Base-by-base conservation (phyloP, 2,888 invertebrate species). In the Dynastes hyllus region DNA sequence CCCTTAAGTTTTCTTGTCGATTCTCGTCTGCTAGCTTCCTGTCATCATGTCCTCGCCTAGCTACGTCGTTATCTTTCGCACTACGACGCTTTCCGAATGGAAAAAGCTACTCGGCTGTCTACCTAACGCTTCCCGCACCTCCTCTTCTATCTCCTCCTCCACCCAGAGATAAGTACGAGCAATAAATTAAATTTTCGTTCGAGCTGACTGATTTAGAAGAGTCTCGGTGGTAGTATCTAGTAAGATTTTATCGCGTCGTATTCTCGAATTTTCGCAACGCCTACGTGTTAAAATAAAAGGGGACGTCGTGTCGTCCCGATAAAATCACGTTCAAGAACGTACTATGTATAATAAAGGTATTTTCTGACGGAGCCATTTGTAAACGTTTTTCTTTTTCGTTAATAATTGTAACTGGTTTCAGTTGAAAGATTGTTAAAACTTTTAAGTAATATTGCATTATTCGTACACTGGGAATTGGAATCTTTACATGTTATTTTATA, bases 11-110 rank as follows among this genome's bases (percentile, higher is more conserved):
- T 87, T 86, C 86, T 85, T 87, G 87, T 87, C 88, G 88, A 88
- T 87, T 87, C 45, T 45, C 88, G 88, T 87, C 88, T 87, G 86
- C 87, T 87, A 87, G 87, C 87, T 87, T 86, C 85, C 86, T 86
- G 87, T 88, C 87, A 85, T 87, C 87, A 86, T 87, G 88, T 87
- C 87, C 45, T 45, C 45, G 45, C 45, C 45, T 58, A 16, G 87
- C 84, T 88, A 88, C 85, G 87, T 88, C 86, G 88, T 88, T 88
- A 88, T 88, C 88, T 87, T 37, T 88, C 86, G 86, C 88, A 86
- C 88, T 86, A 87, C 85, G 86, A 84, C 55, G 85, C 83, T 84
- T 84, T 83, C 83, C 83, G 86, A 87, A 87, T 87, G 85, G 86
- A 81, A 86, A 85, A 84, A 61, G 80, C 80, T 81, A 81, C 76